phyloP scores from a whole-genome alignment of 2,888 invertebrate genomes.

The Apomyelois bistriatella region DNA sequence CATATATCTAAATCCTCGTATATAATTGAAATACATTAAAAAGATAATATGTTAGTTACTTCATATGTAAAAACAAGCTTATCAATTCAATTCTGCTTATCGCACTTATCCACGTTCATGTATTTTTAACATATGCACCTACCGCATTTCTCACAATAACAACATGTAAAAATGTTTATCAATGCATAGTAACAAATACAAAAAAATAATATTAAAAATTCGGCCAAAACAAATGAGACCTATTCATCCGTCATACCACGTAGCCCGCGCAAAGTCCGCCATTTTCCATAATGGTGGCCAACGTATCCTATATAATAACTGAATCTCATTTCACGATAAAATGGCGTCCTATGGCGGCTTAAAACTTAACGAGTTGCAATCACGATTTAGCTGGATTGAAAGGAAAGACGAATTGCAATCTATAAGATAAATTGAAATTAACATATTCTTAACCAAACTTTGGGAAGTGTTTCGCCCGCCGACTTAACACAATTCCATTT shows the following conservation, averaged over 20 bases:
- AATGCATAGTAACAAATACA: no score
- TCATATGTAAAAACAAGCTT: no score
- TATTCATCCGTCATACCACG: not conserved
- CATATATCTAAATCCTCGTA: no score
- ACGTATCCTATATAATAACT: slow-evolving; percentile 25
- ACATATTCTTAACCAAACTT: not conserved
- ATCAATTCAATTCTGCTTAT: no score
- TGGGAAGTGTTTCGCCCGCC: not conserved
- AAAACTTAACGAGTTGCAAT: slow-evolving; percentile 11
- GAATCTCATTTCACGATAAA: slow-evolving; percentile 30
- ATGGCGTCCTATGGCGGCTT: slow-evolving; percentile 14
- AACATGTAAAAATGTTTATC: no score
- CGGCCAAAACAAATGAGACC: not conserved
- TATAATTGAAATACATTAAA: no score
- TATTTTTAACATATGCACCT: no score
- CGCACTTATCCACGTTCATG: no score
- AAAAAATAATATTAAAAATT: no score
- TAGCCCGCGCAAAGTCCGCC: not conserved
- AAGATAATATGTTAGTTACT: no score
- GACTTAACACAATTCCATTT: not conserved
- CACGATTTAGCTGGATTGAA: slow-evolving; percentile 8
- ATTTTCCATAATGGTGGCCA: not conserved
- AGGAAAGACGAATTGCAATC: slow-evolving; percentile 3
- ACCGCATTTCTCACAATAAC: no score
- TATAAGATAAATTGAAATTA: not conserved